Evolutionary conservation across 2,888 invertebrate species (phyloP), one percentile per base, ranked within the genome.

Genomic region (Pinctada fucata): DNA sequence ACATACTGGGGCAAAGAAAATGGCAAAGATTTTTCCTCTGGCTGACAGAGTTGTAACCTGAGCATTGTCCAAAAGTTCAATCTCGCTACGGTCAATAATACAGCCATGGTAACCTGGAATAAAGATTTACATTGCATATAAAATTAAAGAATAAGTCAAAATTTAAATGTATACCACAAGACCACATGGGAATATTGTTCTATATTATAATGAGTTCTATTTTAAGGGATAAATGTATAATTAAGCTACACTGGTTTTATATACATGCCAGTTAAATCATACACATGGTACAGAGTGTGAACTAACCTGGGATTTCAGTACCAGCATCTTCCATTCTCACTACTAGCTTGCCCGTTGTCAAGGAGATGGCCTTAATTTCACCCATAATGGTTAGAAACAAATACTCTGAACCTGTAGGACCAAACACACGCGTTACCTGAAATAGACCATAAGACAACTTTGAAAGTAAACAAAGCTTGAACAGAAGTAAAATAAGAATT

Each of bases 381-480:
- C 90, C 89, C 48, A 83, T 82, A 66, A 88, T 75, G 48, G 84
- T 84, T 6, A 90, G 74, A 69, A 90, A 87, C 72, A 90, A 72
- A 78, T 90, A 90, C 13, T 88, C 87, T 16, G 90, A 79, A 13
- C 89, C 89, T 6, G 89, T 88, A 0, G 88, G 85, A 31, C 88
- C 89, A 78, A 88, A 81, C 16, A 86, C 84, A 66, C 86, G 81
- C 5, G 83, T 87, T 0, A 88, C 78, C 88, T 90, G 47, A 50
- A 74, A 52, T 68, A 64, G n/a, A 16, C 63, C 4, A 4, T 8
- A 3, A 49, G 48, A 51, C n/a, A n/a, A n/a, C n/a, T n/a, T n/a
- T n/a, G n/a, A n/a, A n/a, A n/a, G n/a, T n/a, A n/a, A n/a, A n/a
- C n/a, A n/a, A n/a, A n/a, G n/a, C n/a, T n/a, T n/a, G n/a, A n/a